Evolutionary conservation across 2,113 vertebrate genomes (phyloP), one percentile per base, ranked within the genome.

Genomic region (Cheirogaleus medius): DNA sequence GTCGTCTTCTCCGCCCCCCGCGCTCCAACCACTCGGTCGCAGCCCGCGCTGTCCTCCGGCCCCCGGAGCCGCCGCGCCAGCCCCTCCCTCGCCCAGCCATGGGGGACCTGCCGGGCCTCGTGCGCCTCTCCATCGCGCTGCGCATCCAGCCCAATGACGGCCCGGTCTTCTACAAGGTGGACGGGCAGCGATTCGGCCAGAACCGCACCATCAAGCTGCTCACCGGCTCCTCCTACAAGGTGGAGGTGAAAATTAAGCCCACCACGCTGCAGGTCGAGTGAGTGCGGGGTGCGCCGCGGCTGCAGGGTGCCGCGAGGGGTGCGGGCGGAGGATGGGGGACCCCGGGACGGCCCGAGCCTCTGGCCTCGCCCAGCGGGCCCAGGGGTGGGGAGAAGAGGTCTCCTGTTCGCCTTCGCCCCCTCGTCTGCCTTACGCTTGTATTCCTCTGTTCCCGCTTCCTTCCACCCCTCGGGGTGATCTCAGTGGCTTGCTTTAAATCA

Each of bases 141-240:
- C 99, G 99, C 97, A 99, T 99, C 98, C 99, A 99, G 84, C 99
- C 99, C 84, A 99, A 99, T 97, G 99, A 99, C 97, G 99, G 99
- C 15, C 99, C 99, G 11, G 99, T 99, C 42, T 99, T 99, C 97
- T 99, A 99, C 99, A 99, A 99, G 96, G 99, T 99, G 88, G 99
- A 99, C 96, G 99, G 99, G 29, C 99, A 99, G 85, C 98, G 99
- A 81, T 99, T 99, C 96, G 99, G 99, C 17, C 99, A 99, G 98
- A 99, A 99, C 96, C 99, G 99, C 89, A 99, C 99, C 96, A 99
- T 99, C 98, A 99, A 99, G 97, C 98, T 99, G 98, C 98, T 99
- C 71, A 99, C 99, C 0, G 99, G 99, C 25, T 99, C 99, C 90
- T 99, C 99, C 76, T 99, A 99, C 98, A 99, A 99, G 93, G 99